Conservation (phyloP, 2,797 vertebrate genomes). For the Gymnothorax javanicus region DNA sequence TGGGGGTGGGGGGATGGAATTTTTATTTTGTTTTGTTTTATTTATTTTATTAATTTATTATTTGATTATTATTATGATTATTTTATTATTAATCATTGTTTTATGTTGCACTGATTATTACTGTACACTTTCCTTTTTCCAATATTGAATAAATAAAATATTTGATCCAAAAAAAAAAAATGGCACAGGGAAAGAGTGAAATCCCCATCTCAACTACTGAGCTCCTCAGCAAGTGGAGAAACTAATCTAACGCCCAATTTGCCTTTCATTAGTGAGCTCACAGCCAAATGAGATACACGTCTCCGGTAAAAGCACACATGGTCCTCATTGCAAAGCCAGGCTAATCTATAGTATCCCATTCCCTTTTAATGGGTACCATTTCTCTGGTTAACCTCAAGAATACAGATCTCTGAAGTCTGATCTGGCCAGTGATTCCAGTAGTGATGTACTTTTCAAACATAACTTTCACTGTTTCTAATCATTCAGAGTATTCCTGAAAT, state of each 20-base stretch:
- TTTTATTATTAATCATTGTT: too few species aligned
- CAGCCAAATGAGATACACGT: background rate
- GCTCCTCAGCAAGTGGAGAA: background rate
- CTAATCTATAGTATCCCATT: constrained; percentile 25
- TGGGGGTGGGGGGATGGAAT: too few species aligned
- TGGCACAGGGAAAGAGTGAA: background rate
- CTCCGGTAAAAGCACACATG: constrained; percentile 26
- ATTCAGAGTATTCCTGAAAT: background rate
- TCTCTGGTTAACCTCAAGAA: constrained; percentile 33
- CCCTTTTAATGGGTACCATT: constrained; percentile 31
- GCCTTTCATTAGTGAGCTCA: constrained; percentile 15
- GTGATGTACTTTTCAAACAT: background rate
- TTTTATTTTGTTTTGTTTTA: too few species aligned
- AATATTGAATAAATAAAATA: too few species aligned
- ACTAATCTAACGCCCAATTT: constrained; percentile 17
- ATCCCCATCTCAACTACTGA: background rate
- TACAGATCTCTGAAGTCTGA: constrained; percentile 19
- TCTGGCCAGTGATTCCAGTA: constrained; percentile 19
- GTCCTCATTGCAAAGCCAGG: constrained; percentile 7
- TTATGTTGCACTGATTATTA: too few species aligned
- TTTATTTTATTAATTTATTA: too few species aligned
- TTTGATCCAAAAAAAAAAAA: background rate
- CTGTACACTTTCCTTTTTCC: too few species aligned
- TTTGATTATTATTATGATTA: too few species aligned
- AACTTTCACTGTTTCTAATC: constrained; percentile 20